Conservation (phyloP, 2,113 vertebrate genomes). For the Laticauda colubrina region DNA sequence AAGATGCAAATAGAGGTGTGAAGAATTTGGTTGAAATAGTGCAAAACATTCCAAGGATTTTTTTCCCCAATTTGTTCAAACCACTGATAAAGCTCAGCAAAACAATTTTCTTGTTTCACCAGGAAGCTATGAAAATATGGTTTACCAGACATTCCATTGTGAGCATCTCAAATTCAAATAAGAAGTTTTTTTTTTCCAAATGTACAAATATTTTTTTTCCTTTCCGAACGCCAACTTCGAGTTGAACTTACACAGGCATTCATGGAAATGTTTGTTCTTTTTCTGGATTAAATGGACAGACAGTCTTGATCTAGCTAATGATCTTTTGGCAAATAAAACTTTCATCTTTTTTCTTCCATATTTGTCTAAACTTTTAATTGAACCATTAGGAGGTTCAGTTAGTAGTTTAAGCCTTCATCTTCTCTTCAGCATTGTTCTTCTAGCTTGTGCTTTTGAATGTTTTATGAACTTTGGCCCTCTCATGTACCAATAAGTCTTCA, state of each 20-base stretch:
- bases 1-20: not conserved
- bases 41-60: not conserved
- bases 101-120: not conserved
- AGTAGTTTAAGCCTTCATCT: not conserved
- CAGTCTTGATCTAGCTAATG: not conserved
- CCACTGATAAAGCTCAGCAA: not conserved
- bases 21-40: not conserved
- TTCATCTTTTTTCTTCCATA: not conserved
- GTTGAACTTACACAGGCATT: not conserved
- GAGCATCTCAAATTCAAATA: not conserved
- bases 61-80: not conserved
- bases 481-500: not conserved
- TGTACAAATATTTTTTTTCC: not conserved
- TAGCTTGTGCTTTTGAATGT: not conserved
- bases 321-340: not conserved
- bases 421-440: not conserved
- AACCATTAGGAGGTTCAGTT: not conserved
- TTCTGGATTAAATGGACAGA: not conserved
- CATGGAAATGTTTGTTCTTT: not conserved
- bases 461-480: not conserved
- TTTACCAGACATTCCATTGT: not conserved
- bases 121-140: not conserved
- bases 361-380: not conserved
- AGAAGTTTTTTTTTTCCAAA: not conserved
- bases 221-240: not conserved